These are phyloP conservation scores for Suricata suricatta DNA, from an alignment of 2,113 vertebrate genomes.

Conservation along the genomic window DNA sequence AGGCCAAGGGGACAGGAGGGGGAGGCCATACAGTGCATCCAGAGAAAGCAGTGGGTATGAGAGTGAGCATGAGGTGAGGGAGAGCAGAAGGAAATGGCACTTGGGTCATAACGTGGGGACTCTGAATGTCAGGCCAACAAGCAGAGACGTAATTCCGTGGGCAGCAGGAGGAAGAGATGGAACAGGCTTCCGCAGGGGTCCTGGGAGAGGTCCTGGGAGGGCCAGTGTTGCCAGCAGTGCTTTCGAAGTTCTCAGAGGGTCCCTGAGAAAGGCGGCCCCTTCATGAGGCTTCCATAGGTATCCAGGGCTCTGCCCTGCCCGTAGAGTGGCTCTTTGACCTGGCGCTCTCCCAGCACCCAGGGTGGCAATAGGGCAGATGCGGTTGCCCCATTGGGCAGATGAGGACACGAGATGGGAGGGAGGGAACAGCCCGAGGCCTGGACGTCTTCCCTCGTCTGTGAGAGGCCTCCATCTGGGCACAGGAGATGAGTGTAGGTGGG, in stretches of 20 bases:
- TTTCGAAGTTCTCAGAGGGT: not conserved
- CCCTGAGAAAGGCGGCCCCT: not conserved
- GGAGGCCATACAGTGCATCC: fast-evolving
- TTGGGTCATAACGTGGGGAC: not conserved
- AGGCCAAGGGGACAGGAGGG: not conserved
- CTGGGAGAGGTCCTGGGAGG: not conserved
- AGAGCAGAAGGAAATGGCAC: not conserved
- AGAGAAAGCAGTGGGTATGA: not conserved
- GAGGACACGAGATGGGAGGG: not conserved
- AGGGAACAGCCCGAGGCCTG: not conserved
- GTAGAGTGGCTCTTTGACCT: not conserved
- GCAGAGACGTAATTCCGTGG: not conserved
- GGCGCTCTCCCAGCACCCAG: not conserved
- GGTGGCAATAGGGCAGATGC: not conserved
- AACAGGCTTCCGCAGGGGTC: not conserved
- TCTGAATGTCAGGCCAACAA: not conserved
- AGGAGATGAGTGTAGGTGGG: not conserved
- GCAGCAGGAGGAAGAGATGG: not conserved
- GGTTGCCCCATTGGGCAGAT: not conserved
- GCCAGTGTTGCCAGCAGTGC: fast-evolving
- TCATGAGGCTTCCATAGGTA: fast-evolving
- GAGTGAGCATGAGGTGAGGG: not conserved
- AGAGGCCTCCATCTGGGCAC: not conserved
- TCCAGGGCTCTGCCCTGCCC: not conserved
- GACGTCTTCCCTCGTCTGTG: not conserved